These are phyloP conservation scores for Sphaerophoria taeniata DNA, from an alignment of 2,888 invertebrate genomes.

Conservation along the genomic window DNA sequence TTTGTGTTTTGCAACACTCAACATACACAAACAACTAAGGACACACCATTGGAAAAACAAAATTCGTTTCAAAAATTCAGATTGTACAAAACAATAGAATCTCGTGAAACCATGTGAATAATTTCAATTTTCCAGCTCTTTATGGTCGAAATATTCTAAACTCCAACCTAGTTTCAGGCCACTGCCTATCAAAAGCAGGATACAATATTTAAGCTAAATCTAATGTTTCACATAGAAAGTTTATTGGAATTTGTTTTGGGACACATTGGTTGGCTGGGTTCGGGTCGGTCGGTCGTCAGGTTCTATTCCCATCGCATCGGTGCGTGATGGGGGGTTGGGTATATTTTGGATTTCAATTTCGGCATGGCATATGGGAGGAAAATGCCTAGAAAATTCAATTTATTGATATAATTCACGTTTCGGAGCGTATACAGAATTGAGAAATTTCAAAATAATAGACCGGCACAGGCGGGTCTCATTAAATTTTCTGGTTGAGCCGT, in stretches of 20 bases:
- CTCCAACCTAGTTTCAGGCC: conserved; percentile 27
- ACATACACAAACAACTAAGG: not conserved
- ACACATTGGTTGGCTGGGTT: conserved; percentile 7
- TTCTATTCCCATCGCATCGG: conserved; percentile 22
- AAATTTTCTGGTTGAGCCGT: conserved; percentile 10
- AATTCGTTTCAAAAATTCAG: too few relatives aligned
- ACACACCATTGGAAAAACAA: too few relatives aligned
- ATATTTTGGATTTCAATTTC: too few relatives aligned
- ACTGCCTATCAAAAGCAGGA: conserved; percentile 4
- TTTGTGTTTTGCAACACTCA: not conserved
- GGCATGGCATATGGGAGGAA: not conserved
- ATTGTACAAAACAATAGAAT: conserved; percentile 12
- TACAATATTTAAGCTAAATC: not conserved
- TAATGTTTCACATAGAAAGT: not conserved
- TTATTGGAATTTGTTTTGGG: not conserved
- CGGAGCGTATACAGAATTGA: not conserved
- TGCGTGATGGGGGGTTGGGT: not conserved
- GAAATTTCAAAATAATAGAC: conserved; percentile 45
- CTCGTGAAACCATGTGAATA: conserved; percentile 59
- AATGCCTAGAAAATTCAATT: conserved; percentile 35
- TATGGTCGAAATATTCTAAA: conserved; percentile 60
- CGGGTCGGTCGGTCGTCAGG: not conserved
- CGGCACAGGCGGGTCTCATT: conserved; percentile 7
- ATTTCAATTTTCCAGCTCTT: conserved; percentile 67
- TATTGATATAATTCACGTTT: conserved; percentile 47